Base-by-base conservation (phyloP, 2,113 vertebrate genomes). In the Tauraco erythrolophus region DNA sequence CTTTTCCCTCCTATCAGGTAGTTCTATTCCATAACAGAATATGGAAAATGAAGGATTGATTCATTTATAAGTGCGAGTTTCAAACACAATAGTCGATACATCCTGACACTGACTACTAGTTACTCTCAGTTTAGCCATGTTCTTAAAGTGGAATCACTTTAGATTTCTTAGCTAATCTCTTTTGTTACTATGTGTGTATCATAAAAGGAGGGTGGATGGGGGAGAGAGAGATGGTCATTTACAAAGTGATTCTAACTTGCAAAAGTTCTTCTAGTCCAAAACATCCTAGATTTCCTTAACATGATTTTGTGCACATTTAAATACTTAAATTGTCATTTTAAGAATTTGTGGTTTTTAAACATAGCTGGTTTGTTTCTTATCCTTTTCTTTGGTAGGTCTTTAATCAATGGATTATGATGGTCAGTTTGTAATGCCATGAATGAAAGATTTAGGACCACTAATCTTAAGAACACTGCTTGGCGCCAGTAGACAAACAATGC, bases 381-480 rank as follows among this genome's bases (percentile, higher is more conserved):
- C 71, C 82, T 83, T 94, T 97, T 95, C 82, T 96, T 96, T 96
- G 43, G 65, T 71, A 56, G 50, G 57, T 37, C 72, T 96, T 94
- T 84, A 88, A 89, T 78, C 79, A 97, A 93, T 94, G 83, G 88
- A 93, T 96, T 95, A 89, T 96, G 97, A 97, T 93, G 96, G 97
- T 97, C 97, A 97, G 95, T 95, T 97, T 90, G 86, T 96, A 98
- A 98, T 96, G 83, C 61, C 50, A 56, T 95, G 94, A 98, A 96
- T 97, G 96, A 98, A 98, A 97, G 94, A 97, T 95, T 97, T 97
- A 97, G 97, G 94, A 97, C 77, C 10, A 2, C 92, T 98, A 97
- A 97, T 97, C 98, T 97, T 97, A 96, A 94, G 96, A 98, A 96
- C 85, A 94, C 66, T 89, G 90, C 89, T 97, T 97, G 98, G 97